Evolutionary conservation across 2,113 vertebrate genomes (phyloP).

Genomic region (Tauraco erythrolophus): DNA sequence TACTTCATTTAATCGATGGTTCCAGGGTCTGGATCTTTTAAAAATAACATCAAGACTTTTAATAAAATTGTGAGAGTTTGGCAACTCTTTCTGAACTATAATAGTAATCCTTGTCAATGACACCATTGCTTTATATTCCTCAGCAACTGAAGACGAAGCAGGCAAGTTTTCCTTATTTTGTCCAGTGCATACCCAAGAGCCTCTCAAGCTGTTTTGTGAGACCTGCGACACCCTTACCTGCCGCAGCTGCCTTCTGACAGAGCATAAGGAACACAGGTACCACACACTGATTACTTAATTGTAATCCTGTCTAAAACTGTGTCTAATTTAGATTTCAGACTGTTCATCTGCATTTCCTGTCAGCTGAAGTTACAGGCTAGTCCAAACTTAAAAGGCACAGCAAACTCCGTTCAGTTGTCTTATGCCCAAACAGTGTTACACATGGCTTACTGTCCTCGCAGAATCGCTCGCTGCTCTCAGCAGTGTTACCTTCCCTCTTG

Average conservation of each 20-base stretch:
- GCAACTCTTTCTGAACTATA: neutral
- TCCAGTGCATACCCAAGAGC: slow-evolving; percentile 72
- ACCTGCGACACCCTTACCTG: slow-evolving; percentile 79
- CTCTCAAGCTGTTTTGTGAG: slow-evolving; percentile 81
- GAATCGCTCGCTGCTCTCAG: neutral
- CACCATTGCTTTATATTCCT: neutral
- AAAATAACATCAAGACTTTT: neutral
- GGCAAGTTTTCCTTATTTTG: slow-evolving; percentile 62
- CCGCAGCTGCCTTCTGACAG: slow-evolving; percentile 75
- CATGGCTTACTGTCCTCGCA: rapidly evolving
- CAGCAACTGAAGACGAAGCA: slow-evolving; percentile 60
- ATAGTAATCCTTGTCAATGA: neutral
- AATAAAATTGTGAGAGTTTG: neutral
- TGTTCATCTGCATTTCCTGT: neutral
- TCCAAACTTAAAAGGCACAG: neutral
- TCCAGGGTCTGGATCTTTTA: neutral
- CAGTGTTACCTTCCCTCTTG: neutral
- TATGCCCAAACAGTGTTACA: neutral
- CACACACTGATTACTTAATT: neutral
- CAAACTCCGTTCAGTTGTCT: neutral
- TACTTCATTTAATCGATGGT: neutral
- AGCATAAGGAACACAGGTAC: slow-evolving; percentile 84
- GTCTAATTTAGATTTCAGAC: neutral
- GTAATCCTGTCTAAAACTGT: neutral
- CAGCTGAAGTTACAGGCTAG: neutral